phyloP scores from a whole-genome alignment of 2,113 vertebrate genomes.

The Eudyptes chrysolophus region DNA sequence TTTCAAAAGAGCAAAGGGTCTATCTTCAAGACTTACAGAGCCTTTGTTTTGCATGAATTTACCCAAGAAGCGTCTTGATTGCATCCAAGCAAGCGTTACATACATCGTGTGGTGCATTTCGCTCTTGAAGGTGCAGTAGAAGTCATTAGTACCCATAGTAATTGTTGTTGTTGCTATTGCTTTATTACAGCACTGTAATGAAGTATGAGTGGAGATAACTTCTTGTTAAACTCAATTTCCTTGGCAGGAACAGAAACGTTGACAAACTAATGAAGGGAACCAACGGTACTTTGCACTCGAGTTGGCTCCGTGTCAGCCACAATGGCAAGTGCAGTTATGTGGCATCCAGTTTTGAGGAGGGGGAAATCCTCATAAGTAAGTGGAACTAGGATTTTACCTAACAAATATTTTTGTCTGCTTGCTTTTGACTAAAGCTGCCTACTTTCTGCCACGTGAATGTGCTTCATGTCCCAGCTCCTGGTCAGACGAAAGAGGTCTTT shows the following conservation, averaged over 20 bases:
- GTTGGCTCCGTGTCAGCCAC: background rate
- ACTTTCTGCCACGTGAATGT: background rate
- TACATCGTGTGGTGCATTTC: accelerated
- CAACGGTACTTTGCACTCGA: accelerated
- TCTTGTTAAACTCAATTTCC: background rate
- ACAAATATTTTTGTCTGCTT: background rate
- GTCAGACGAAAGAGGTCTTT: background rate
- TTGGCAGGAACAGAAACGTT: background rate
- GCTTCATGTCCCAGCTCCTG: background rate
- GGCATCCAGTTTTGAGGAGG: background rate
- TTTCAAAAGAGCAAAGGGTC: background rate
- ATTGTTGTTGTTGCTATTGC: background rate
- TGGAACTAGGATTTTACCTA: background rate
- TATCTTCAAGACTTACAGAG: background rate
- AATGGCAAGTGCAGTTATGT: background rate
- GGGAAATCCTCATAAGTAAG: background rate
- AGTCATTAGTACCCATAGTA: background rate
- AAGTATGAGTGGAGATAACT: background rate
- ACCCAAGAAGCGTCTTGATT: background rate
- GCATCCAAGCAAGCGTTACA: background rate
- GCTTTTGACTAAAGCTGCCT: background rate
- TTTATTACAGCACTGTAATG: background rate
- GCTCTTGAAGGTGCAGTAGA: background rate
- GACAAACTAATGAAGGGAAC: background rate
- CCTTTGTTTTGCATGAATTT: background rate